Evolutionary conservation across 2,888 invertebrate species (phyloP).

Genomic region (Bombylius major): DNA sequence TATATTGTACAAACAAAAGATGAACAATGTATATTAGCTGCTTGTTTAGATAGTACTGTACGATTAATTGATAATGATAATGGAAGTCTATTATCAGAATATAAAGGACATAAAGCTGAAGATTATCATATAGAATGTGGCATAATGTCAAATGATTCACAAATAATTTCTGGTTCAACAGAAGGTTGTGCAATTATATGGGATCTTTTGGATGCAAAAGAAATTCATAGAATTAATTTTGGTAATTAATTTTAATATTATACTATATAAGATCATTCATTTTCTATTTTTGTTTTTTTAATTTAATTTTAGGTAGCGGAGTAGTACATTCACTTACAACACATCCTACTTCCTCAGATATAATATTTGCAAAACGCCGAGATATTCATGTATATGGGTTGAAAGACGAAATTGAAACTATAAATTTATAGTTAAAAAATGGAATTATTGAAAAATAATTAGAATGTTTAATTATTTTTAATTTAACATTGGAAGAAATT

Average conservation of each 20-base stretch:
- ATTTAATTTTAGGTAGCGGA: slow-evolving; percentile 39
- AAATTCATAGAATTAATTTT: slow-evolving; percentile 35
- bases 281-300: slow-evolving; percentile 40
- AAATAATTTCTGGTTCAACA: slow-evolving; percentile 80
- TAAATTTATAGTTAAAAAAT: no score
- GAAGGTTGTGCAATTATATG: slow-evolving; percentile 56
- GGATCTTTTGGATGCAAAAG: slow-evolving; percentile 70
- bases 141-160: slow-evolving; percentile 70
- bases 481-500: no score
- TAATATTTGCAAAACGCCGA: slow-evolving; percentile 29
- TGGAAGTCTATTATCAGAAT: slow-evolving; percentile 66
- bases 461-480: no score
- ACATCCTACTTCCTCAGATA: slow-evolving; percentile 51
- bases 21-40: slow-evolving; percentile 79
- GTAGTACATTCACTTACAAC: slow-evolving; percentile 68
- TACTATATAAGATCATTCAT: slow-evolving; percentile 32
- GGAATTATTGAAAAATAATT: no score
- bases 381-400: slow-evolving; percentile 28
- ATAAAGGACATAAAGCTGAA: slow-evolving; percentile 67
- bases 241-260: slow-evolving; percentile 16
- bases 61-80: slow-evolving; percentile 79
- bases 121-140: slow-evolving; percentile 82
- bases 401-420: not conserved
- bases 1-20: slow-evolving; percentile 79
- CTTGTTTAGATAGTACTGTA: slow-evolving; percentile 71